A percentile compares a stretch with the other conserved stretches of the same genome.
phyloP scores from a whole-genome alignment of 2,888 invertebrate species.

The Euspilapteryx auroguttella region DNA sequence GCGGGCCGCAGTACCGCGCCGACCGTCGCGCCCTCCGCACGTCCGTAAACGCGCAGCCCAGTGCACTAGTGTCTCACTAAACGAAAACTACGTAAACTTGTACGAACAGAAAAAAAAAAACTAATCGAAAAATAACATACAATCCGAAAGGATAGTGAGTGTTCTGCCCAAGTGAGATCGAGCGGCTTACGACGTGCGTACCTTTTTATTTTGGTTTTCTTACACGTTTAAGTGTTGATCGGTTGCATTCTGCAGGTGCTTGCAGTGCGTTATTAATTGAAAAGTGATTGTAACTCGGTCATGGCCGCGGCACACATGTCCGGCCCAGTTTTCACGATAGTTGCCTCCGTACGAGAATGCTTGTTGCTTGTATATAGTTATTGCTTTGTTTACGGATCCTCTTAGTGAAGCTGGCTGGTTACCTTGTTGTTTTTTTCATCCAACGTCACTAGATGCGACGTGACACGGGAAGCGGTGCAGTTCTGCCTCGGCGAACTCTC shows the following conservation, averaged over 20 bases:
- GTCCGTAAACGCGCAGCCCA: conserved; percentile 24
- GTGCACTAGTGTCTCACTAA: conserved; percentile 14
- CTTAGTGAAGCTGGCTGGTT: background rate
- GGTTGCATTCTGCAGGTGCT: conserved; percentile 54
- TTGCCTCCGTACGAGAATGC: conserved; percentile 28
- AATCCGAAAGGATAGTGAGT: too few relatives aligned
- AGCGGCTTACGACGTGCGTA: conserved; percentile 24
- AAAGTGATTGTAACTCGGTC: conserved; percentile 59
- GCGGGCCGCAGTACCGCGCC: background rate
- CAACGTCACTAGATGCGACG: background rate
- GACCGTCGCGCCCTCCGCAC: conserved; percentile 10
- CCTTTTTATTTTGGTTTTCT: conserved; percentile 17
- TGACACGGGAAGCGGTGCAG: background rate
- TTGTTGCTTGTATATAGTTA: conserved; percentile 17
- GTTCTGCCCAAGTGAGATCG: conserved; percentile 17
- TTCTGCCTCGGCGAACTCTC: conserved; percentile 1
- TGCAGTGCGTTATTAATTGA: conserved; percentile 52
- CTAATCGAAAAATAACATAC: too few relatives aligned
- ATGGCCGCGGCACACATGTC: conserved; percentile 57
- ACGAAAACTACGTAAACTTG: background rate
- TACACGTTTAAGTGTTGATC: conserved; percentile 18
- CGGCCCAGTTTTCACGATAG: conserved; percentile 54
- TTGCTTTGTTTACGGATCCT: conserved; percentile 40
- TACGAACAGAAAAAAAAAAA: background rate
- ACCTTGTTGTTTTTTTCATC: background rate